phyloP scores from a whole-genome alignment of 2,113 vertebrate genomes.

The Epinephelus moara region DNA sequence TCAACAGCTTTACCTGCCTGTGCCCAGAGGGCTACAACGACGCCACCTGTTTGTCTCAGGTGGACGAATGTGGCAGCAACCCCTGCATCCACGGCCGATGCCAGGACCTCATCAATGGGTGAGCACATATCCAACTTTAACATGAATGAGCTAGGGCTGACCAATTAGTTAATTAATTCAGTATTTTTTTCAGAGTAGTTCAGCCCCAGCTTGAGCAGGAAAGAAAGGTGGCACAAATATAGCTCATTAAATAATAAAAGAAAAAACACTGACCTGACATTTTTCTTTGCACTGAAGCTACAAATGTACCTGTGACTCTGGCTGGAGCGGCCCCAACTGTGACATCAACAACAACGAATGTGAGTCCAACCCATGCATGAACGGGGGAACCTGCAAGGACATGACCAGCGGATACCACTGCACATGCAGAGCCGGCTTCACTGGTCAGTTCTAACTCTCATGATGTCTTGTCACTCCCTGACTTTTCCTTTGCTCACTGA shows the following conservation, averaged over 20 bases:
- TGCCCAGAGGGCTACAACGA: conserved; percentile 94
- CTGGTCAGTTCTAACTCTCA: conserved; percentile 83
- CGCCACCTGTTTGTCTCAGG: conserved; percentile 92
- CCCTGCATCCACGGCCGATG: conserved; percentile 94
- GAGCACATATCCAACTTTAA: conserved; percentile 36
- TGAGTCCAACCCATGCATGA: conserved; percentile 91
- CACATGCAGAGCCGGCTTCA: conserved; percentile 94
- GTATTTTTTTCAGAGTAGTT: too few relatives aligned
- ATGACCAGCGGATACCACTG: conserved; percentile 97
- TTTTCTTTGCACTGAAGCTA: conserved; percentile 81
- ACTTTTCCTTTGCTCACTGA: conserved; percentile 57
- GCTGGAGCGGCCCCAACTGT: conserved; percentile 94
- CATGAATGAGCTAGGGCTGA: not conserved
- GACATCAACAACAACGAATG: conserved; percentile 95
- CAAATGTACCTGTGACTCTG: conserved; percentile 91
- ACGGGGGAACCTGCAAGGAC: conserved; percentile 94
- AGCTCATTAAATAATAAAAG: not conserved
- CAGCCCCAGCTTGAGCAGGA: too few relatives aligned
- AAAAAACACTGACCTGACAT: not conserved
- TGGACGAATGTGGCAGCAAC: conserved; percentile 94
- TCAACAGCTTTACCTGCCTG: conserved; percentile 91
- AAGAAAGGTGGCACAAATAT: not conserved
- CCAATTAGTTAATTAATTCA: too few relatives aligned
- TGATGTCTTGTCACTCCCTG: not conserved
- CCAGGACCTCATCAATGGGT: conserved; percentile 92